These are phyloP conservation scores for Antechinus flavipes DNA, from an alignment of 2,113 vertebrate genomes.

Conservation along the genomic window DNA sequence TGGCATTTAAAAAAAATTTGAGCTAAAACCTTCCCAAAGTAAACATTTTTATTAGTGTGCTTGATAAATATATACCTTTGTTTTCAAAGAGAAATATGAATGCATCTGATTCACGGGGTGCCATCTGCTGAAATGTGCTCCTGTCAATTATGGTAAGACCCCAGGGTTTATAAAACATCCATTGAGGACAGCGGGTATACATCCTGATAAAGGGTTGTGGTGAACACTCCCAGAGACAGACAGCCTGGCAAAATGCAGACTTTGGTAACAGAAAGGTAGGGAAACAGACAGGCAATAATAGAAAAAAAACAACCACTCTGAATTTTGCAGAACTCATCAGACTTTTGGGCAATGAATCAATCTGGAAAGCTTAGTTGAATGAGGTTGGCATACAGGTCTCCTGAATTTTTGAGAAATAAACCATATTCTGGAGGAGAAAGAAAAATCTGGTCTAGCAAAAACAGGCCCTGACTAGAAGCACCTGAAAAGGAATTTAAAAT, in stretches of 20 bases:
- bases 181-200: background rate
- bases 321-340: background rate
- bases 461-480: background rate
- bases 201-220: background rate
- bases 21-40: background rate
- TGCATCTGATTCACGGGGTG: background rate
- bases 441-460: background rate
- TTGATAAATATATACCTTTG: background rate
- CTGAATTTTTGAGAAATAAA: background rate
- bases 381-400: background rate
- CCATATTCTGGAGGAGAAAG: background rate
- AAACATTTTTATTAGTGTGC: background rate
- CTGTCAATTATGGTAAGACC: background rate
- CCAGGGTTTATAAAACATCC: background rate
- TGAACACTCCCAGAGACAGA: background rate
- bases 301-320: background rate
- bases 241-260: background rate
- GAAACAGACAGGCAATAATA: background rate
- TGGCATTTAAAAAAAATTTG: background rate
- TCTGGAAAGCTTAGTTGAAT: background rate
- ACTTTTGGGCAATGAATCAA: background rate
- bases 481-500: background rate
- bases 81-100: background rate
- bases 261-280: background rate
- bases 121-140: background rate